Evolutionary conservation across 2,797 vertebrate genomes (phyloP), one percentile per base, ranked within the genome.

Genomic region (Microcaecilia unicolor): DNA sequence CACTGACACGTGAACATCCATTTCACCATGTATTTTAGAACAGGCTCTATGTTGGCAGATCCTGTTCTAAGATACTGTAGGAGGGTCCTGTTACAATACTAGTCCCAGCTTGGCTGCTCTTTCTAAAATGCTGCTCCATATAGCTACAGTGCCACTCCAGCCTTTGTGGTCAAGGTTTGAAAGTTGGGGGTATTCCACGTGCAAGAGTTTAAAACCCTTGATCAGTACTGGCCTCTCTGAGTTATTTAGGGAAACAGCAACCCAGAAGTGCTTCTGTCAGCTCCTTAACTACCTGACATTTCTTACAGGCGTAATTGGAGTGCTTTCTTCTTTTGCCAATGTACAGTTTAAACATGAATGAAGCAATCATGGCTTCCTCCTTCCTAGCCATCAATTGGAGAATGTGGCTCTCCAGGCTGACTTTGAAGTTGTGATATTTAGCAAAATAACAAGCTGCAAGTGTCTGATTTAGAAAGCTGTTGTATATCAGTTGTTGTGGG

Each of bases 351-450:
- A 15, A 18, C 4, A 32, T 16, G 4, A 42, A 20, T 4, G 10
- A 28, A 14, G 15, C 10, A 9, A 10, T 10, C 4, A 10, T 6
- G 30, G n/a, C n/a, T n/a, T n/a, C n/a, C n/a, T n/a, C n/a, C n/a
- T n/a, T n/a, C n/a, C n/a, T n/a, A n/a, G n/a, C n/a, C n/a, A n/a
- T n/a, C n/a, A n/a, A n/a, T n/a, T n/a, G n/a, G n/a, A n/a, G n/a
- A n/a, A n/a, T n/a, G n/a, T 25, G 29, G 20, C 4, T 2, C 10
- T 44, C 47, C 58, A 64, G 32, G 46, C 53, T 52, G 41, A 28
- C 42, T 41, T 38, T 49, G 52, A 48, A 38, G 31, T 30, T 46
- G 47, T 15, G n/a, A n/a, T n/a, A n/a, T n/a, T n/a, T n/a, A n/a
- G n/a, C n/a, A n/a, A n/a, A n/a, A n/a, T n/a, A n/a, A n/a, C n/a